Percentiles rank a stretch among this genome's conserved stretches.
Evolutionary conservation across 2,797 vertebrate genomes (phyloP).

Genomic region (Tamandua tetradactyla): DNA sequence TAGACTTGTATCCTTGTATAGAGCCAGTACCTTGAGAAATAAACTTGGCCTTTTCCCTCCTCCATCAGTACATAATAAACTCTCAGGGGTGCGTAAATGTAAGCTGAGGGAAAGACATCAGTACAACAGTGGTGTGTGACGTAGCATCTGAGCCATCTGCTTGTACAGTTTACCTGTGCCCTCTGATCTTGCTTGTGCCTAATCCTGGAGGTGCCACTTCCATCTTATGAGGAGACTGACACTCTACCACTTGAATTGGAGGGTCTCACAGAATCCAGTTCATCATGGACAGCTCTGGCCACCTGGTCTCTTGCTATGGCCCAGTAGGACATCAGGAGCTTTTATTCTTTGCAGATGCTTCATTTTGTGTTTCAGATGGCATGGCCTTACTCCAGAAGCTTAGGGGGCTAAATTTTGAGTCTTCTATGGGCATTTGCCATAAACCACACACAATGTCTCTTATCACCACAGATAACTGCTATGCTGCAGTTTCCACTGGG

Average conservation of each 20-base stretch:
- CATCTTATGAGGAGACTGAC: not conserved
- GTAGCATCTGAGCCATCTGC: not conserved
- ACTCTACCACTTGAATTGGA: not conserved
- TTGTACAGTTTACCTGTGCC: not conserved
- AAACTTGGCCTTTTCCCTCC: not conserved
- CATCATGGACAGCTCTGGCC: not conserved
- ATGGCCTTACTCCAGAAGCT: not conserved
- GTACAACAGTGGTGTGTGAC: accelerated
- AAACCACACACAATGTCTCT: not conserved
- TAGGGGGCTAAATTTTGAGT: not conserved
- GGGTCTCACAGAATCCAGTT: not conserved
- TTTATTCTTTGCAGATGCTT: not conserved
- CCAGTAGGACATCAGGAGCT: not conserved
- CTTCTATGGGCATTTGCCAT: not conserved
- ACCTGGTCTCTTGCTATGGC: not conserved
- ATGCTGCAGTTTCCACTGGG: not conserved
- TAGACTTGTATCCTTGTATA: not conserved
- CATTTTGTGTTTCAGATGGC: not conserved
- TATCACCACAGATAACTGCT: not conserved
- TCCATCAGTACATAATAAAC: not conserved
- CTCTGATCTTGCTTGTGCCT: not conserved
- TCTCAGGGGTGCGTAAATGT: not conserved
- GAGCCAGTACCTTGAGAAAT: not conserved
- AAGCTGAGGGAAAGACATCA: not conserved
- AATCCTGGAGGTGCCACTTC: not conserved